Percentiles rank a stretch among this genome's conserved stretches.
Evolutionary conservation across 2,797 vertebrate genomes (phyloP).

Genomic region (Muscicapa striata): DNA sequence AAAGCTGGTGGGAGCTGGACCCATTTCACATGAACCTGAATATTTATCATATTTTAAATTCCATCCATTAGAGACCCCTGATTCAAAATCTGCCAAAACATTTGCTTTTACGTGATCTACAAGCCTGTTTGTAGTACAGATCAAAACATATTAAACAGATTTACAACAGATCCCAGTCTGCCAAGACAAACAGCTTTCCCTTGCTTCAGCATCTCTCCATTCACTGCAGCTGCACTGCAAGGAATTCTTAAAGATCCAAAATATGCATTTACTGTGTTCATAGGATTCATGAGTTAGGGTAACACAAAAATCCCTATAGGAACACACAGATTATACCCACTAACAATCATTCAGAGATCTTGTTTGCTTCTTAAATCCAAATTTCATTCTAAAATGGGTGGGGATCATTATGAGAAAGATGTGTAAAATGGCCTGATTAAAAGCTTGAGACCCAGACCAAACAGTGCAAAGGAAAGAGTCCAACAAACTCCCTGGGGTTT

Average conservation of each 20-base stretch:
- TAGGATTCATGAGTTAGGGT: neutral
- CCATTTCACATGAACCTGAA: neutral
- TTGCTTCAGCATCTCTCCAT: neutral
- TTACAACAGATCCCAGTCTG: neutral
- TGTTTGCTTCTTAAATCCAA: neutral
- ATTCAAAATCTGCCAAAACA: neutral
- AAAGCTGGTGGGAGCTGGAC: neutral
- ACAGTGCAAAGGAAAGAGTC: neutral
- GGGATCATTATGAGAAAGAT: neutral
- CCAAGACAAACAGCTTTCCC: neutral
- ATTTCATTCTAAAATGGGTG: neutral
- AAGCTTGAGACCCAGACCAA: neutral
- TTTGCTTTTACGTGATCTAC: neutral
- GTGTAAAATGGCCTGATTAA: neutral
- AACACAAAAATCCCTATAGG: neutral
- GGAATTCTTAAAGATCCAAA: neutral
- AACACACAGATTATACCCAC: neutral
- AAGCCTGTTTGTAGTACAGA: neutral
- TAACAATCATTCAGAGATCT: neutral
- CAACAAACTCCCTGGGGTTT: neutral
- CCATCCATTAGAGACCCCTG: neutral
- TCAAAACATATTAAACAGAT: neutral
- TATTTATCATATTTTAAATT: neutral
- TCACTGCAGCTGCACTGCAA: slow-evolving; percentile 24
- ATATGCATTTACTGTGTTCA: neutral